phyloP scores from a whole-genome alignment of 2,888 invertebrate genomes.

The Plebejus melissa region DNA sequence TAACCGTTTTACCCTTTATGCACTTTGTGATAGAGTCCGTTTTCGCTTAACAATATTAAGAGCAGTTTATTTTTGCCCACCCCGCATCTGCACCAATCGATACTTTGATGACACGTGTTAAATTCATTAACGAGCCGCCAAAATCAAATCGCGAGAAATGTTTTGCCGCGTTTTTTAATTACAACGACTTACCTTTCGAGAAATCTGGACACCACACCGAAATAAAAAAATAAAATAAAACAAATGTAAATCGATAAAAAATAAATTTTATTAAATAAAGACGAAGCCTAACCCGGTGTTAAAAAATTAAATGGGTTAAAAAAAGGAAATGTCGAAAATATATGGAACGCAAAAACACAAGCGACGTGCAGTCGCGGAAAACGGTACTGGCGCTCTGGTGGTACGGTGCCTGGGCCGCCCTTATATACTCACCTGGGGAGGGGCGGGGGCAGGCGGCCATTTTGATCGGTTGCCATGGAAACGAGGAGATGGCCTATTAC shows the following conservation, averaged over 20 bases:
- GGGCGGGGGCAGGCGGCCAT: constrained; percentile 64
- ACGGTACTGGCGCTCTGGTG: constrained; percentile 68
- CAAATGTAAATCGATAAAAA: constrained; percentile 41
- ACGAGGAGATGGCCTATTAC: constrained; percentile 79
- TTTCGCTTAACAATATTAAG: constrained; percentile 38
- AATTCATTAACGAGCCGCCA: background rate
- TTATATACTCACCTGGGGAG: constrained; percentile 61
- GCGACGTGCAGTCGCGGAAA: constrained; percentile 48
- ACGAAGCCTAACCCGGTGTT: constrained; percentile 10
- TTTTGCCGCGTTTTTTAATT: constrained; percentile 33
- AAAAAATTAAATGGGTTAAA: constrained; percentile 28
- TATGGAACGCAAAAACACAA: constrained; percentile 46
- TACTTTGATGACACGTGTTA: constrained; percentile 47
- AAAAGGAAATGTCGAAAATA: constrained; percentile 48
- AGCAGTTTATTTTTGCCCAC: constrained; percentile 49
- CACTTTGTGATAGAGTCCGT: constrained; percentile 19
- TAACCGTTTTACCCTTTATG: constrained; percentile 26
- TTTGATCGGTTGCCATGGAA: constrained; percentile 66
- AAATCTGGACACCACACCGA: constrained; percentile 49
- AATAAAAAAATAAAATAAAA: constrained; percentile 43
- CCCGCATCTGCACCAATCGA: constrained; percentile 53
- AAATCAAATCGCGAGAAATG: constrained; percentile 35
- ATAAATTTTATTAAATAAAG: constrained; percentile 44
- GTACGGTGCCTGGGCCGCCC: constrained; percentile 49
- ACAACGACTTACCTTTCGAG: constrained; percentile 53